Evolutionary conservation across 2,797 vertebrate species (phyloP).

Genomic region (Loris lydekkerianus): DNA sequence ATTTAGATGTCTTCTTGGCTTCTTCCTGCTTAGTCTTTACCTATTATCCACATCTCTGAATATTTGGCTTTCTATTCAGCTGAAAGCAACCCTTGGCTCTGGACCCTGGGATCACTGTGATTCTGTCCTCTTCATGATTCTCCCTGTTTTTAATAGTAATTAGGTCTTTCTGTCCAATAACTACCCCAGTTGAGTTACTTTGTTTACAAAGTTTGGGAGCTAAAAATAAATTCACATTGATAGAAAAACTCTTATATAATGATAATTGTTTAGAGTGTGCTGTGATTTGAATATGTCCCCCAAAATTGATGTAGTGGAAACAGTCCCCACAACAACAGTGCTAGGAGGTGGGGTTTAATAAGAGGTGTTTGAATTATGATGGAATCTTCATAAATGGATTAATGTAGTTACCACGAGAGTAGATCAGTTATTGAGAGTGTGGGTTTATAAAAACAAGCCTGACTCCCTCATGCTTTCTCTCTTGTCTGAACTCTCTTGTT

Average conservation of each 20-base stretch:
- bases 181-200: slow-evolving; percentile 15
- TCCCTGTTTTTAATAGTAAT: background rate
- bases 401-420: background rate
- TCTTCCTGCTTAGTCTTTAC: background rate
- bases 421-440: background rate
- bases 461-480: background rate
- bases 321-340: background rate
- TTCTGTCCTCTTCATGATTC: slow-evolving; percentile 9
- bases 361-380: background rate
- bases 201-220: slow-evolving; percentile 27
- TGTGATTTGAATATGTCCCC: background rate
- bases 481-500: background rate
- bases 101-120: background rate
- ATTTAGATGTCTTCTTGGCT: slow-evolving; percentile 23
- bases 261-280: background rate
- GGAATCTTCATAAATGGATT: background rate
- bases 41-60: background rate
- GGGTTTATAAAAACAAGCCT: background rate
- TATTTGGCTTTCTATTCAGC: background rate
- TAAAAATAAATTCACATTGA: slow-evolving; percentile 43
- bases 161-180: background rate
- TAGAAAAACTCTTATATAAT: background rate
- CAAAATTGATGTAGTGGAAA: background rate
- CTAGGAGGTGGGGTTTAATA: background rate
- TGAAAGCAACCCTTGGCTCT: background rate